phyloP scores from a whole-genome alignment of 2,113 vertebrate genomes.

The Pitta sordida region DNA sequence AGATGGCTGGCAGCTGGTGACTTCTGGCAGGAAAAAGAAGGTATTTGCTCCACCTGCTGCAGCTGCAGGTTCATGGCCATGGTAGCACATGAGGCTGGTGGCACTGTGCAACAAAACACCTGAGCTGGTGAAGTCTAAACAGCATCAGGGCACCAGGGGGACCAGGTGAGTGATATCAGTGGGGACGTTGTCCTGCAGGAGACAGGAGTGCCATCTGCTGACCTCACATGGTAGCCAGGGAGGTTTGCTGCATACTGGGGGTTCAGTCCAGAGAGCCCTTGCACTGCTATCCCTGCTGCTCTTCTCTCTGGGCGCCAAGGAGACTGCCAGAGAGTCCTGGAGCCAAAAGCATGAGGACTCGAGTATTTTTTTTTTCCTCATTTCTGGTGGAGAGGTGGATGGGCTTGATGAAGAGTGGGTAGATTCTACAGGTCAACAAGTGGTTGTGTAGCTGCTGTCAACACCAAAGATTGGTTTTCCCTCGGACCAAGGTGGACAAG shows the following conservation, averaged over 20 bases:
- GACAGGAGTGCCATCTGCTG: fast-evolving
- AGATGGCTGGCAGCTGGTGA: not conserved
- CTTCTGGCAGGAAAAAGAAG: not conserved
- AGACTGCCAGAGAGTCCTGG: not conserved
- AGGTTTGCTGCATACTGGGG: not conserved
- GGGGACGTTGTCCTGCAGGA: not conserved
- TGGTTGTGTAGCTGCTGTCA: not conserved
- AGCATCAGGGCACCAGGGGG: too few relatives aligned
- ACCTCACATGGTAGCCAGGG: not conserved
- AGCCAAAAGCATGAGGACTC: not conserved
- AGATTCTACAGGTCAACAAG: not conserved
- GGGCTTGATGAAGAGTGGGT: not conserved
- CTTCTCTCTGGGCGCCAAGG: not conserved
- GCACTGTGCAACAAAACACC: not conserved
- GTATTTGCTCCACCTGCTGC: not conserved
- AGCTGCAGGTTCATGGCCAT: not conserved
- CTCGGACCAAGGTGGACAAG: not conserved
- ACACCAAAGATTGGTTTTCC: not conserved
- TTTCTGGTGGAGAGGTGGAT: not conserved
- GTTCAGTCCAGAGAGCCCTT: not conserved
- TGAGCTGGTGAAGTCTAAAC: not conserved
- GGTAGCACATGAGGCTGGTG: not conserved
- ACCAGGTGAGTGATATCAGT: not conserved
- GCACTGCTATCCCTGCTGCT: not conserved
- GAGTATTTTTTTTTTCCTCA: not conserved